These are phyloP conservation scores for Pseudomyrmex pallidus DNA, from an alignment of 1,140 invertebrate species.

Conservation along the genomic window DNA sequence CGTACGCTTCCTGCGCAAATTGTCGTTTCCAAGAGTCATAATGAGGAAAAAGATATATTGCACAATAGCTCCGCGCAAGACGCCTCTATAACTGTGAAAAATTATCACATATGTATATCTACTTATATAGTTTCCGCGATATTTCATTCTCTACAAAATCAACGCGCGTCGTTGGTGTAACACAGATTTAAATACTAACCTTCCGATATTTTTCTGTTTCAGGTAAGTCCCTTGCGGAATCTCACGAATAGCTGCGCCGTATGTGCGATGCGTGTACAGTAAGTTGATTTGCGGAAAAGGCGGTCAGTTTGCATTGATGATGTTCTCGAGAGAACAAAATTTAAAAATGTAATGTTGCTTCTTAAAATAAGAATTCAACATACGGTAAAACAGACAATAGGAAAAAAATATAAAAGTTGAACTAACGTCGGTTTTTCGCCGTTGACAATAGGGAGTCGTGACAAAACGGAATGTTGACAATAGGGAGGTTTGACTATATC, in stretches of 20 bases:
- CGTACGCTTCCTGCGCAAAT: neutral
- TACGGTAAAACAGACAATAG: too few relatives aligned
- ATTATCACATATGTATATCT: too few relatives aligned
- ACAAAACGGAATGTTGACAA: too few relatives aligned
- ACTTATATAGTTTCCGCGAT: neutral
- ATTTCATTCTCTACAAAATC: neutral
- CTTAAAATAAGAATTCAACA: neutral
- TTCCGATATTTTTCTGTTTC: constrained; percentile 29
- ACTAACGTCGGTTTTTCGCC: too few relatives aligned
- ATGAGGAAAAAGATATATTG: neutral
- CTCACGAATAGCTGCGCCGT: neutral
- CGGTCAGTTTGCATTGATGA: constrained; percentile 17
- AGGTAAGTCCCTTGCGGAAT: constrained; percentile 26
- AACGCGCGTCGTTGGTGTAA: neutral
- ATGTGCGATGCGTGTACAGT: neutral
- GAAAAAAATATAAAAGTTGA: too few relatives aligned
- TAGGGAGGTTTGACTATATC: too few relatives aligned
- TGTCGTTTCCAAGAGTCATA: neutral
- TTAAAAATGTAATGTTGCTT: constrained; percentile 12
- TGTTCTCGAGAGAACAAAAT: neutral
- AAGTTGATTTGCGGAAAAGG: neutral
- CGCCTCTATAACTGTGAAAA: neutral
- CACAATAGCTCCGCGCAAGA: neutral
- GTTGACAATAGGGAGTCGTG: too few relatives aligned
- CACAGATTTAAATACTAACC: too few relatives aligned